Percentiles rank a stretch among this genome's conserved stretches.
These are phyloP conservation scores for Parus major DNA, from an alignment of 2,113 vertebrate genomes.

Conservation along the genomic window DNA sequence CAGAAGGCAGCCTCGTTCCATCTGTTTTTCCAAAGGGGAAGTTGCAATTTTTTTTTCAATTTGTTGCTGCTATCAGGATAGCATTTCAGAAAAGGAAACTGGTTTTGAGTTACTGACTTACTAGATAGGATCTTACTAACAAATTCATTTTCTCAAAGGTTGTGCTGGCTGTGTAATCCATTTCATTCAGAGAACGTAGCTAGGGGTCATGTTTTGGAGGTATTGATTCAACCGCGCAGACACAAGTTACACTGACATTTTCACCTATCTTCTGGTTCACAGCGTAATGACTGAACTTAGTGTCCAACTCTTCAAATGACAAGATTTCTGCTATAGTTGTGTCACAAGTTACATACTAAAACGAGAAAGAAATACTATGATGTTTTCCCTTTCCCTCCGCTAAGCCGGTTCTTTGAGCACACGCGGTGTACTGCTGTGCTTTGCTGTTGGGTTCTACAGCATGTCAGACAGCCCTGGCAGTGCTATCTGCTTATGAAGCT, in stretches of 20 bases:
- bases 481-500: neutral
- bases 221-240: neutral
- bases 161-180: neutral
- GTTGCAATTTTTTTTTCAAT: neutral
- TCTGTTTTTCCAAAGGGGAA: neutral
- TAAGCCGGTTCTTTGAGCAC: neutral
- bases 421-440: rapidly evolving
- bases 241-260: neutral
- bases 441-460: neutral
- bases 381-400: neutral
- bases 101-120: conserved; percentile 24
- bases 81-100: neutral
- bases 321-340: neutral
- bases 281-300: neutral
- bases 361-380: neutral
- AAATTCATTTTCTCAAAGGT: conserved; percentile 21
- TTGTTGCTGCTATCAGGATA: neutral
- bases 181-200: neutral
- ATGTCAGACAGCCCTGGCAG: neutral
- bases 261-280: neutral
- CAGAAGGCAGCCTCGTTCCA: neutral
- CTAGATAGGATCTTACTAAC: conserved; percentile 11
- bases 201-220: neutral
- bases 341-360: neutral
- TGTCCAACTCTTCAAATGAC: neutral